Conservation (phyloP, 2,797 vertebrate species). For the Enteromius argenteus region DNA sequence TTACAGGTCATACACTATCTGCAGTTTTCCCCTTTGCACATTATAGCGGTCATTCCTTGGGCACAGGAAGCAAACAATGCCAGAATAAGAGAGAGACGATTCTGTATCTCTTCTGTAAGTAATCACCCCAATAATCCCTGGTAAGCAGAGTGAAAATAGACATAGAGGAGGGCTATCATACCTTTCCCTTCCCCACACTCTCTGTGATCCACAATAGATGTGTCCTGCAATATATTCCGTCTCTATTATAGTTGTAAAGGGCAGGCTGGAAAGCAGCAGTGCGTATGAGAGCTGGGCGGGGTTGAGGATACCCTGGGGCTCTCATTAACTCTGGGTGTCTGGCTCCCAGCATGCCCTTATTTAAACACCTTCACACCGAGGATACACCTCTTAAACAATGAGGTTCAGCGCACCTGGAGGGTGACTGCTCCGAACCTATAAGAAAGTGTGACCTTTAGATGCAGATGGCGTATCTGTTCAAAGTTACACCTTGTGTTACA, state of each 20-base stretch:
- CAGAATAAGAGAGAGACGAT: slow-evolving; percentile 31
- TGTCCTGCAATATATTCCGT: background rate
- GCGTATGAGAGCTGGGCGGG: slow-evolving; percentile 37
- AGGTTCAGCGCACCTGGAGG: slow-evolving; percentile 34
- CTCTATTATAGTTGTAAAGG: slow-evolving; percentile 25
- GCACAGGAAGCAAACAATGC: slow-evolving; percentile 4
- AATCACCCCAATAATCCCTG: slow-evolving; percentile 76
- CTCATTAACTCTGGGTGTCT: slow-evolving; percentile 51
- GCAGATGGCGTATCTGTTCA: slow-evolving; percentile 15
- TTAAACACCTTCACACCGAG: slow-evolving; percentile 42
- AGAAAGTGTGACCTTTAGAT: slow-evolving; percentile 58
- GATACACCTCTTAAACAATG: slow-evolving; percentile 28
- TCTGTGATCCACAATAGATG: slow-evolving; percentile 6
- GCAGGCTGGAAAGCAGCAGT: slow-evolving; percentile 16
- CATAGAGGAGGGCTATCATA: slow-evolving; percentile 49
- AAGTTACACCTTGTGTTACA: slow-evolving; percentile 2
- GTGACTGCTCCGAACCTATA: background rate
- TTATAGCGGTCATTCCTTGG: background rate
- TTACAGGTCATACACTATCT: background rate
- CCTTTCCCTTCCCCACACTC: background rate
- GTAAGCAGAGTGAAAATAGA: slow-evolving; percentile 78
- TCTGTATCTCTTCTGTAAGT: slow-evolving; percentile 46
- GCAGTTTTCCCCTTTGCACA: background rate
- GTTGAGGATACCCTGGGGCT: slow-evolving; percentile 37
- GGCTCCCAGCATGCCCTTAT: slow-evolving; percentile 45